Conservation (phyloP, 2,113 vertebrate genomes). For the Jacana jacana region DNA sequence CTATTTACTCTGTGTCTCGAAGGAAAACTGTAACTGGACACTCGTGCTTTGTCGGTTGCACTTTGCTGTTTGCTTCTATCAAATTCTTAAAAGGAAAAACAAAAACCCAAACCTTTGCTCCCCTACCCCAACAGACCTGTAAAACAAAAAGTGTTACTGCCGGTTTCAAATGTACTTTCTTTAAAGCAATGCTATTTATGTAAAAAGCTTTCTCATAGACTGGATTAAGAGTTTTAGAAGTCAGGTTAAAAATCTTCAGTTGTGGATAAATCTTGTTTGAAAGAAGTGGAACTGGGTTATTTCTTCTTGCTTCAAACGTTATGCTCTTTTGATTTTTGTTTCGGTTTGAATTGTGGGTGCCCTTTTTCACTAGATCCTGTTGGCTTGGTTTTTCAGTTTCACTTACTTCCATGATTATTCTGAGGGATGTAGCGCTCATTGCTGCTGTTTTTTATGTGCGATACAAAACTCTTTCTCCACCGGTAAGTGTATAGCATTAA, state of each 20-base stretch:
- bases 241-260: accelerated
- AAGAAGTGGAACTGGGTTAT: neutral
- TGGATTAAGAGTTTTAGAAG: neutral
- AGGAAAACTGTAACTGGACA: neutral
- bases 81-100: neutral
- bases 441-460: conserved; percentile 95
- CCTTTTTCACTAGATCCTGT: neutral
- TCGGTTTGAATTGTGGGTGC: accelerated
- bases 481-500: conserved; percentile 80
- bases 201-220: neutral
- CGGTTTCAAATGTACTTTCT: neutral
- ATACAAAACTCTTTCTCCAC: conserved; percentile 94
- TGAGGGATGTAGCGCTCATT: conserved; percentile 89
- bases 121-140: too few relatives aligned
- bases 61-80: neutral
- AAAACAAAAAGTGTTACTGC: neutral
- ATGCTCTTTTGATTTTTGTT: neutral
- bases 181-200: neutral
- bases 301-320: neutral
- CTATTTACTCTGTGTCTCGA: neutral
- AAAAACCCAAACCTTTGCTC: accelerated
- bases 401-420: conserved; percentile 90
- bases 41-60: neutral
- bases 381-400: conserved; percentile 79
- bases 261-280: accelerated